phyloP scores from a whole-genome alignment of 2,113 vertebrate genomes.

The Labeo rohita region DNA sequence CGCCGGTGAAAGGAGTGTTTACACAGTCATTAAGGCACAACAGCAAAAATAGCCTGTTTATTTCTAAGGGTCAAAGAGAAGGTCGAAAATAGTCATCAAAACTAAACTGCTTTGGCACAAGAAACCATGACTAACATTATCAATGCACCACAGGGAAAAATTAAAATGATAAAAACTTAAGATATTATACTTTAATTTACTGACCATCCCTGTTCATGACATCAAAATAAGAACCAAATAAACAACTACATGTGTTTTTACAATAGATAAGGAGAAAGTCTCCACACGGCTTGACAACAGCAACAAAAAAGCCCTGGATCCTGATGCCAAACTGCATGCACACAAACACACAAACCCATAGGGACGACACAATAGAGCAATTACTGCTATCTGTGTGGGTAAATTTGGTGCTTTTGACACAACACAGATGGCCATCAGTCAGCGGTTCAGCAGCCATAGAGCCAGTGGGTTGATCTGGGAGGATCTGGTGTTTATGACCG shows the following conservation, averaged over 20 bases:
- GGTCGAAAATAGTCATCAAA: neutral
- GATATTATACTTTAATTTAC: neutral
- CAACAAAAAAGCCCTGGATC: neutral
- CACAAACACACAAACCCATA: neutral
- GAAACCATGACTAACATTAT: neutral
- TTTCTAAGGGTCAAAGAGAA: neutral
- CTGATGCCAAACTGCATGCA: neutral
- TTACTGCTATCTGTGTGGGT: constrained; percentile 18
- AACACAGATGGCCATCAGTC: constrained; percentile 23
- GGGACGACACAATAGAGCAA: neutral
- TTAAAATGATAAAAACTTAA: neutral
- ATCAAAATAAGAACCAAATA: neutral
- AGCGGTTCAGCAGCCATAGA: neutral
- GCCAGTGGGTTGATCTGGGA: neutral
- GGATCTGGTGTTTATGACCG: neutral
- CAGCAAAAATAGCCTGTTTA: neutral
- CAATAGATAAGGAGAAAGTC: neutral
- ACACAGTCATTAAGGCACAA: neutral
- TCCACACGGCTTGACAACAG: neutral
- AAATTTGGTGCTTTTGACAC: constrained; percentile 21
- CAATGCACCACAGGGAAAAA: neutral
- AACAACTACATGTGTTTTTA: neutral
- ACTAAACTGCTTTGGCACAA: neutral
- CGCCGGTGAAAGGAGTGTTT: neutral
- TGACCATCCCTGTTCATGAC: neutral